phyloP scores from a whole-genome alignment of 2,888 invertebrate genomes.

The Bombylius major region DNA sequence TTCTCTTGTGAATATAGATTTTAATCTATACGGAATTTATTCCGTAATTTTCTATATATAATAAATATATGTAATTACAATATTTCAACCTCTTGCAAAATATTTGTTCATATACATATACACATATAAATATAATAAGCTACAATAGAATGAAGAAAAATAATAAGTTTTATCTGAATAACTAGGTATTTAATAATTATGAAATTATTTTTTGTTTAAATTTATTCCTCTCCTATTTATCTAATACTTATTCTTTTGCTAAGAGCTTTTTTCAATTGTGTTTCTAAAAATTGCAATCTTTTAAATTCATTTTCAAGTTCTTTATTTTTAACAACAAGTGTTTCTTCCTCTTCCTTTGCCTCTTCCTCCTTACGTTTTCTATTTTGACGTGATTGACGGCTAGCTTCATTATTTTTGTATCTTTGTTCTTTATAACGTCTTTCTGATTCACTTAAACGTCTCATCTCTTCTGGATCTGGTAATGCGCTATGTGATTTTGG shows the following conservation, averaged over 20 bases:
- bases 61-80: no score
- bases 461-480: constrained; percentile 9
- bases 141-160: no score
- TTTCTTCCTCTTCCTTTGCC: constrained; percentile 30
- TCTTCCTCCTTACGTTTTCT: constrained; percentile 47
- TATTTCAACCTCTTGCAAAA: no score
- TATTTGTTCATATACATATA: no score
- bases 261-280: not conserved
- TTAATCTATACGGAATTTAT: no score
- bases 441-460: constrained; percentile 35
- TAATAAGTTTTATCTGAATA: no score
- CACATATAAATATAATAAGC: no score
- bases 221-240: not conserved
- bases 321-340: not conserved
- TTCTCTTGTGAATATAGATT: no score
- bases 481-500: constrained; percentile 33
- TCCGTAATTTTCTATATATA: no score
- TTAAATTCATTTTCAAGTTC: not conserved
- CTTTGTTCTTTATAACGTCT: constrained; percentile 53
- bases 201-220: no score
- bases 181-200: no score
- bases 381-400: constrained; percentile 58
- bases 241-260: not conserved
- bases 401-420: constrained; percentile 68
- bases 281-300: not conserved